phyloP scores from a whole-genome alignment of 2,797 vertebrate genomes.

The Macrochelys suwanniensis region DNA sequence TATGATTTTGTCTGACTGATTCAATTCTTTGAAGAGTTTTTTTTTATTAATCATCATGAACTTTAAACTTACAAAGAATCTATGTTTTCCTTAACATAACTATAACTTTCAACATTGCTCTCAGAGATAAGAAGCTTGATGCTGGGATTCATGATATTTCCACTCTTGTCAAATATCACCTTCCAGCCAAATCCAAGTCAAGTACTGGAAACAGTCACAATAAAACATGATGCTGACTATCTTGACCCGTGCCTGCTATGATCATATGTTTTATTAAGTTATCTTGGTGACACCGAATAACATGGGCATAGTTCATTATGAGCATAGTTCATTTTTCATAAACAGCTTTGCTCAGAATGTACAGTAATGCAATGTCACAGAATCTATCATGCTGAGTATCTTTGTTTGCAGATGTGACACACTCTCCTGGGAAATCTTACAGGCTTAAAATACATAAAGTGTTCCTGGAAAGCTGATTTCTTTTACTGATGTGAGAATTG shows the following conservation, averaged over 20 bases:
- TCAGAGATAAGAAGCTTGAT: background rate
- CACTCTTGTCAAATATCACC: background rate
- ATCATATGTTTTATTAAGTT: conserved; percentile 7
- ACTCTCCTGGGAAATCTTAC: conserved; percentile 31
- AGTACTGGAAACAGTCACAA: background rate
- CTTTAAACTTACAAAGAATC: background rate
- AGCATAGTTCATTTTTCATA: conserved; percentile 19
- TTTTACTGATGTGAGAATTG: conserved; percentile 34
- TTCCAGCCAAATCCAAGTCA: background rate
- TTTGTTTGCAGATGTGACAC: conserved; percentile 43
- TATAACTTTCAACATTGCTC: background rate
- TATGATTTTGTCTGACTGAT: background rate
- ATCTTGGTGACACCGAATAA: background rate
- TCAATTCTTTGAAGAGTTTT: background rate
- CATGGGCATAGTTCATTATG: background rate
- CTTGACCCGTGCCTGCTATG: background rate
- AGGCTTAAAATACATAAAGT: conserved; percentile 48
- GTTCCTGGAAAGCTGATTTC: conserved; percentile 31
- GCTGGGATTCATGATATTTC: background rate
- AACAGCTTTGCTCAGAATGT: background rate
- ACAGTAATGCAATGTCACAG: background rate
- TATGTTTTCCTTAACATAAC: background rate
- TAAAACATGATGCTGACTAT: background rate
- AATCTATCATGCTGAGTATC: conserved; percentile 31
- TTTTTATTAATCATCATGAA: background rate